Conservation (phyloP, 2,113 vertebrate genomes). For the Strix uralensis region DNA sequence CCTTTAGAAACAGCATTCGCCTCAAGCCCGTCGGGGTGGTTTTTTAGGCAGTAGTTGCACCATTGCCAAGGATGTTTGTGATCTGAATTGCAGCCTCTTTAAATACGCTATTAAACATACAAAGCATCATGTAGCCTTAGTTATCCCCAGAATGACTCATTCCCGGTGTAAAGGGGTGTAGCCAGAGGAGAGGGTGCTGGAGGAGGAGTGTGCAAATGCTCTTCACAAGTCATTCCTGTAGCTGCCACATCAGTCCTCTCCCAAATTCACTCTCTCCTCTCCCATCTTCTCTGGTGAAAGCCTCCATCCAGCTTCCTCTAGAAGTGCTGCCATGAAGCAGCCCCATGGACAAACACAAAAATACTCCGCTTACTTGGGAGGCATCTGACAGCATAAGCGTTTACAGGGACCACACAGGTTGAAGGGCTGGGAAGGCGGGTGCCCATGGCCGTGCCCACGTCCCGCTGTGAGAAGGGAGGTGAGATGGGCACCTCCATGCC, state of each 20-base stretch:
- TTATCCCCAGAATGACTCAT: not conserved
- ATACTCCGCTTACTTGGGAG: not conserved
- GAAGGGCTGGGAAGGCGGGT: not conserved
- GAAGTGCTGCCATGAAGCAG: not conserved
- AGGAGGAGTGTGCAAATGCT: not conserved
- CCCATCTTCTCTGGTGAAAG: not conserved
- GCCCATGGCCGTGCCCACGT: not conserved
- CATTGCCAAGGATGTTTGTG: not conserved
- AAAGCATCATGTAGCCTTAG: not conserved
- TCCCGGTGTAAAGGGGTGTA: not conserved
- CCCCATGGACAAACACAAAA: not conserved
- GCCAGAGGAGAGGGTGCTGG: not conserved
- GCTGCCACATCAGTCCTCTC: not conserved
- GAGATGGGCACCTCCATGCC: not conserved
- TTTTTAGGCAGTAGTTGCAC: not conserved
- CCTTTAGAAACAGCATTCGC: not conserved
- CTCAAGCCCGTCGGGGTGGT: not conserved
- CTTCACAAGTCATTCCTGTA: not conserved
- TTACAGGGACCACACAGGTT: not conserved
- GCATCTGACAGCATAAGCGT: accelerated
- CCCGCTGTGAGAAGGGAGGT: not conserved
- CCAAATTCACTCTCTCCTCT: not conserved
- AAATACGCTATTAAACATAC: not conserved
- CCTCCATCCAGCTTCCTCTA: not conserved
- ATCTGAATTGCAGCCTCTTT: not conserved